phyloP scores from a whole-genome alignment of 2,113 vertebrate species.

The Lamprologus speciosus region DNA sequence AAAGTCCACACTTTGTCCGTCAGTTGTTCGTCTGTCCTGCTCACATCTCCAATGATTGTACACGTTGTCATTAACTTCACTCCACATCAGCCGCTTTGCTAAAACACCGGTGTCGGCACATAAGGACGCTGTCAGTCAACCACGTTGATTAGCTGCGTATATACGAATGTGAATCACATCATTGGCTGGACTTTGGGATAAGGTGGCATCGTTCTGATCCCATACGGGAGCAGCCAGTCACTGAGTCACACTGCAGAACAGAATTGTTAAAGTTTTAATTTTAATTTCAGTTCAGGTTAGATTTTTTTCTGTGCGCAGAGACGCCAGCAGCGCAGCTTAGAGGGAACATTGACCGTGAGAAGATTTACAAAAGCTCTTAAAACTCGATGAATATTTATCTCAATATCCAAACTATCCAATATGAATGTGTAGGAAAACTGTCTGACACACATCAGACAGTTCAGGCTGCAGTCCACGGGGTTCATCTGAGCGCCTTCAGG shows the following conservation, averaged over 20 bases:
- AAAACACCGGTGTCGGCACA: background rate
- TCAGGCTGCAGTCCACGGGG: background rate
- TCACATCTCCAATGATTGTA: background rate
- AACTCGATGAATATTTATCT: background rate
- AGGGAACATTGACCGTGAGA: background rate
- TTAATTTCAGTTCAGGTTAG: background rate
- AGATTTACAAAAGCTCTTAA: background rate
- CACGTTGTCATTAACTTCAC: background rate
- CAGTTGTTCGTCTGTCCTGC: background rate
- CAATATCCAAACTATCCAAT: background rate
- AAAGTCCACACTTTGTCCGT: rapidly evolving
- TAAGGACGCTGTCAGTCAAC: background rate
- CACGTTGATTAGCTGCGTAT: rapidly evolving
- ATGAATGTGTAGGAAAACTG: background rate
- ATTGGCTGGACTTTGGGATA: rapidly evolving
- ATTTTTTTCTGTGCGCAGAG: background rate
- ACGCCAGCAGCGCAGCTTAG: rapidly evolving
- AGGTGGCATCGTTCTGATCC: rapidly evolving
- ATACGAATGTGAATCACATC: rapidly evolving
- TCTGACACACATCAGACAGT: background rate
- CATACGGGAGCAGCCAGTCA: rapidly evolving
- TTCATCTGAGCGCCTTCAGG: background rate
- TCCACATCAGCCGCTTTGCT: background rate
- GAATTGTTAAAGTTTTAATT: rapidly evolving
- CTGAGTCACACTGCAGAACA: rapidly evolving